Conservation (phyloP, 2,797 vertebrate species). For the Orestias chungarensis region DNA sequence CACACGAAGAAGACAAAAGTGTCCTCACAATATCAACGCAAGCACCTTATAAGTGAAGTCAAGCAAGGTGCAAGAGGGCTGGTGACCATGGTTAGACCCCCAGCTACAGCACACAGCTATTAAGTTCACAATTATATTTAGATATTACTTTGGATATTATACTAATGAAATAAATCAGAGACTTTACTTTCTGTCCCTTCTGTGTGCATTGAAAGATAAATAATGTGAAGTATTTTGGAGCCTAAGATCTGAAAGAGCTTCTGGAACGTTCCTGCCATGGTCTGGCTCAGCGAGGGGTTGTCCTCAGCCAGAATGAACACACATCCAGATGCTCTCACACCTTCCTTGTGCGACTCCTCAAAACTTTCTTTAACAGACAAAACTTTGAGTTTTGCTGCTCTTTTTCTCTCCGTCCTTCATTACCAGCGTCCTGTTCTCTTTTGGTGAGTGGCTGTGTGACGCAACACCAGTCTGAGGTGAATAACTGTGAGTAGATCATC, state of each 20-base stretch:
- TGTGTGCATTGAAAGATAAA: constrained; percentile 15
- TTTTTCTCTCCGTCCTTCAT: constrained; percentile 29
- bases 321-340: constrained; percentile 31
- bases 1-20: too few species aligned
- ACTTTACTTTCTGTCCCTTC: constrained; percentile 1
- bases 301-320: constrained; percentile 33
- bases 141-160: too few species aligned
- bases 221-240: constrained; percentile 36
- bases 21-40: too few species aligned
- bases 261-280: constrained; percentile 72
- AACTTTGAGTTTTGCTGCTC: constrained; percentile 35
- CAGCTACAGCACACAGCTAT: too few species aligned
- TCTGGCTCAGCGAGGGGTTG: constrained; percentile 68
- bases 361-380: constrained; percentile 34
- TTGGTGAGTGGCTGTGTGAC: constrained; percentile 22
- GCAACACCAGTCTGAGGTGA: constrained; percentile 31
- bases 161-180: too few species aligned
- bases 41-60: too few species aligned
- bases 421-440: constrained; percentile 21
- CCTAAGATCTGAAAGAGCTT: constrained; percentile 47
- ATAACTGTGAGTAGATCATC: constrained; percentile 21
- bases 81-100: too few species aligned
- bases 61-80: too few species aligned
- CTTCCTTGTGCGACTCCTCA: constrained; percentile 36
- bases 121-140: too few species aligned